These are phyloP conservation scores for Clunio marinus DNA, from an alignment of 2,888 invertebrate species.

Conservation along the genomic window DNA sequence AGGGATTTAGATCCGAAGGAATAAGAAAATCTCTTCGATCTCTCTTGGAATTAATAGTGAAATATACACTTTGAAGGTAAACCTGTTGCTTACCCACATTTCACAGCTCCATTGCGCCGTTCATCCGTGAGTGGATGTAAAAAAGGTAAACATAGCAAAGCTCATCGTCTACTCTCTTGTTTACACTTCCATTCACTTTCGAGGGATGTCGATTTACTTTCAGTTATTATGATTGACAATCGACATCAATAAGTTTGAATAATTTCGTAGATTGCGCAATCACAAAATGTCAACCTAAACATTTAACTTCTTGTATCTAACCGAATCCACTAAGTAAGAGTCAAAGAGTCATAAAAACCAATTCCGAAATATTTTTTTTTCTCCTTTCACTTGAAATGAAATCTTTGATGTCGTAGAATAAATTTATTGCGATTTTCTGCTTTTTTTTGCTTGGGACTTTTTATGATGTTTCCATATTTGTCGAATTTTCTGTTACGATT, in stretches of 20 bases:
- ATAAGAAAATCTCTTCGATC: background rate
- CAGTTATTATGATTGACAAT: too few species aligned
- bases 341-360: background rate
- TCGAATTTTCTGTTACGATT: conserved; percentile 3
- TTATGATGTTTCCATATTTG: conserved; percentile 15
- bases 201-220: too few species aligned
- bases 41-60: conserved; percentile 17
- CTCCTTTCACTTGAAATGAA: background rate
- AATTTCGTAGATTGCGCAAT: too few species aligned
- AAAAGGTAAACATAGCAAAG: conserved; percentile 1
- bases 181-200: conserved; percentile 1
- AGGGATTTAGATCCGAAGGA: background rate
- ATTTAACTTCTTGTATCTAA: too few species aligned
- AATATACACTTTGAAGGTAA: conserved; percentile 9
- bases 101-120: background rate
- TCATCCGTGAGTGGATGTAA: conserved; percentile 4
- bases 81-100: conserved; percentile 19
- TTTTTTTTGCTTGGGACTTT: background rate
- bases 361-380: background rate
- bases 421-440: background rate
- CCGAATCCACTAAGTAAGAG: too few species aligned
- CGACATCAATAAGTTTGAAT: too few species aligned
- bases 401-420: conserved; percentile 2
- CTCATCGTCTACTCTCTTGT: background rate
- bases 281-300: too few species aligned